These are phyloP conservation scores for Shargacucullia verbasci DNA, from an alignment of 2,888 invertebrate species.

Conservation along the genomic window DNA sequence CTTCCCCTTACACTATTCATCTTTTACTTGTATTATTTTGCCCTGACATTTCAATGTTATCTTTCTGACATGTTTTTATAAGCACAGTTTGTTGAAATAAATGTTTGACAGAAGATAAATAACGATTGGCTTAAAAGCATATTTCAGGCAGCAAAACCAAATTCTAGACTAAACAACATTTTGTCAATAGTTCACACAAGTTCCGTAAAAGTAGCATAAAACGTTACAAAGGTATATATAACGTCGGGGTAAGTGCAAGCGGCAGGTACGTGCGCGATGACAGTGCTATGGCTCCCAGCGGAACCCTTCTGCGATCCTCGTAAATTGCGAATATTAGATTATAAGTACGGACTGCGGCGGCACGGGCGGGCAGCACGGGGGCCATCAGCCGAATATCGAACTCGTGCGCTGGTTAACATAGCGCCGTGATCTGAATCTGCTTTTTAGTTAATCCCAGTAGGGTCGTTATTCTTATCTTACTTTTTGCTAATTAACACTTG, in stretches of 20 bases:
- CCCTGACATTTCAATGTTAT: constrained; percentile 19
- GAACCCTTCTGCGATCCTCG: constrained; percentile 84
- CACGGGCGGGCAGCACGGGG: constrained; percentile 64
- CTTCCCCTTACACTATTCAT: constrained; percentile 61
- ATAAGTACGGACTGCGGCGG: constrained; percentile 85
- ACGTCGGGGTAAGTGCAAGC: constrained; percentile 79
- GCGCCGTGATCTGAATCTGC: constrained; percentile 85
- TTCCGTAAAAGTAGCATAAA: constrained; percentile 62
- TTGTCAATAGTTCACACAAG: not conserved
- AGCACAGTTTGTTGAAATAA: not conserved
- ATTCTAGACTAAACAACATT: too few relatives aligned
- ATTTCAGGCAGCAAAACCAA: too few relatives aligned
- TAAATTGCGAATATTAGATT: constrained; percentile 89
- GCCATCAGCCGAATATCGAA: constrained; percentile 84
- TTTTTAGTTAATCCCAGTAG: constrained; percentile 67
- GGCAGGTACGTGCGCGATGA: constrained; percentile 84
- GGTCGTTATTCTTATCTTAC: constrained; percentile 25
- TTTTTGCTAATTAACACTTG: constrained; percentile 35
- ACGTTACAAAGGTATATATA: constrained; percentile 74
- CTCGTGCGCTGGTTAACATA: constrained; percentile 80
- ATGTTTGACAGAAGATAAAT: too few relatives aligned
- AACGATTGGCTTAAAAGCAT: too few relatives aligned
- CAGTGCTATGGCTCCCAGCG: constrained; percentile 83
- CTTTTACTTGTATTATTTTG: constrained; percentile 45
- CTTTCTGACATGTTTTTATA: not conserved